Evolutionary conservation across 1,140 invertebrate genomes (phyloP).

Genomic region (Sinonovacula constricta): DNA sequence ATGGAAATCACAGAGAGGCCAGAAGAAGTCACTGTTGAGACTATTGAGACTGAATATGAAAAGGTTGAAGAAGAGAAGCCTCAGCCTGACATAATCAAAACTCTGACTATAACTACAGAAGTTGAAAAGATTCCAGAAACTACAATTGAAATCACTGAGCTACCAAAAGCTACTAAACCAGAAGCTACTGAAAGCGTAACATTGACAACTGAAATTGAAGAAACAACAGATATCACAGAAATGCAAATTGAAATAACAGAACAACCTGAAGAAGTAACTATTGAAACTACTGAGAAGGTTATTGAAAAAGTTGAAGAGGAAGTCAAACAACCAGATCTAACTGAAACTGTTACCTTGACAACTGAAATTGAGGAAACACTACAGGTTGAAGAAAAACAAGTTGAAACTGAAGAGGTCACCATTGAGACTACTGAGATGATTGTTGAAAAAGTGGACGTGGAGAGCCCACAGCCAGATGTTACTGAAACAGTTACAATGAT

Average conservation of each 20-base stretch:
- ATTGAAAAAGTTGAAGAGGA: neutral
- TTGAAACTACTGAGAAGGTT: too few species aligned
- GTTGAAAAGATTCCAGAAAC: conserved; percentile 1
- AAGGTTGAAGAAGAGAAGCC: conserved; percentile 16
- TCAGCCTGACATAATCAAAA: too few species aligned
- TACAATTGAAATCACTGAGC: neutral
- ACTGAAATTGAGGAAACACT: conserved; percentile 1
- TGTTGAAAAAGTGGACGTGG: neutral
- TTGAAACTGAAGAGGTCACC: conserved; percentile 13
- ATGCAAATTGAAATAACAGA: neutral
- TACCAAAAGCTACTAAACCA: neutral
- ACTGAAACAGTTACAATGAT: neutral
- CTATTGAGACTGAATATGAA: too few species aligned
- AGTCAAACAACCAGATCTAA: neutral
- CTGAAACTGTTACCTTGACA: neutral
- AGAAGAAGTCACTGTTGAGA: conserved; percentile 16
- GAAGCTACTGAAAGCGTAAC: neutral
- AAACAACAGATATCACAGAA: conserved; percentile 9
- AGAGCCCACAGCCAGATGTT: neutral
- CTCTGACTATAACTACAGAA: conserved; percentile 7
- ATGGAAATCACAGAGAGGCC: conserved; percentile 12
- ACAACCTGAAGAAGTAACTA: conserved; percentile 36
- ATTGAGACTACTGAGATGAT: neutral
- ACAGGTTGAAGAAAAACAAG: too few species aligned
- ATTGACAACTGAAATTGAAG: neutral